Conservation (phyloP, 2,113 vertebrate genomes). For the Platichthys stellatus region DNA sequence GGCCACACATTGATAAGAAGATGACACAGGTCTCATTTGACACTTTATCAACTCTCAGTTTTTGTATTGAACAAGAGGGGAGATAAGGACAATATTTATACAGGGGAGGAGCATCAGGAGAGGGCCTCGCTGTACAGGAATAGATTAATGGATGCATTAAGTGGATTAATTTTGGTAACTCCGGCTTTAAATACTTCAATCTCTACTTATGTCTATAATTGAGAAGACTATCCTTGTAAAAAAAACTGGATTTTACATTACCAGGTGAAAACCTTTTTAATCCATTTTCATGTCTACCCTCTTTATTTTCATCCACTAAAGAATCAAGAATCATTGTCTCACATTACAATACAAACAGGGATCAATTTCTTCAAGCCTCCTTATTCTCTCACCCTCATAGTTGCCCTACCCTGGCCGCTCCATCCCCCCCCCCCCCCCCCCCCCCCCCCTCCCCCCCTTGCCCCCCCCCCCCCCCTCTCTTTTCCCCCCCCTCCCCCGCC, state of each 20-base stretch:
- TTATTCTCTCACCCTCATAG: slow-evolving; percentile 28
- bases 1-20: slow-evolving; percentile 1
- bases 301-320: slow-evolving; percentile 11
- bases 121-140: background rate
- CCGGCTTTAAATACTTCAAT: background rate
- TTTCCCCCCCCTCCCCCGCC: too few relatives aligned
- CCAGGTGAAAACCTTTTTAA: background rate
- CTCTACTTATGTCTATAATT: background rate
- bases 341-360: slow-evolving; percentile 52
- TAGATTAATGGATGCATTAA: slow-evolving; percentile 33
- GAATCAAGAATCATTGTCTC: slow-evolving; percentile 45
- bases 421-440: too few relatives aligned
- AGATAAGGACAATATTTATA: slow-evolving; percentile 1
- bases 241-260: background rate
- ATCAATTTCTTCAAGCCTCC: slow-evolving; percentile 52
- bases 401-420: slow-evolving; percentile 27
- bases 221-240: background rate
- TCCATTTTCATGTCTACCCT: background rate
- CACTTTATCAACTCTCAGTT: slow-evolving; percentile 39
- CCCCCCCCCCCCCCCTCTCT: too few relatives aligned
- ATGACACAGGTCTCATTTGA: slow-evolving; percentile 24
- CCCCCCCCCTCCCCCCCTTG: too few relatives aligned
- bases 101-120: background rate
- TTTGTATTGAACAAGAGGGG: background rate
- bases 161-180: slow-evolving; percentile 19